Evolutionary conservation across 2,888 invertebrate genomes (phyloP), one percentile per base, ranked within the genome.

Genomic region (Drosophila setosimentum): DNA sequence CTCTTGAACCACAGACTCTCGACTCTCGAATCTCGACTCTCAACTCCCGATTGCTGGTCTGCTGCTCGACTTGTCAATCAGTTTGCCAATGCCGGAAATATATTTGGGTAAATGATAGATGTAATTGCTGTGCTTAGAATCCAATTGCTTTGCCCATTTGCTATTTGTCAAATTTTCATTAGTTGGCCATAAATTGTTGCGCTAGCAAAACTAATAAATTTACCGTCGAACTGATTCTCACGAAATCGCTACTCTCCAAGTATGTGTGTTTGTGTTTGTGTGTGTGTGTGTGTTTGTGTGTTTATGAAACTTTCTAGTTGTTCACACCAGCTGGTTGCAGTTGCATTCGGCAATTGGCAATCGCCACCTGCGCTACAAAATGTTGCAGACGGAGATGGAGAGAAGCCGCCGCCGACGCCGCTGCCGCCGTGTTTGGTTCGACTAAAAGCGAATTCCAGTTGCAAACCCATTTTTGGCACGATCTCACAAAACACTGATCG

Each of bases 401-500:
- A 58, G 72, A 35, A 61, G 64, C 29, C 29, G 35, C 29, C 42
- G 49, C 57, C 33, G 69, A 42, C 55, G 69, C 61, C 55, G 58
- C 37, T 61, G 61, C n/a, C n/a, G 57, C 64, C 59, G 57, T 50
- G 48, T 76, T 69, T 73, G 76, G 74, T 80, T 79, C 18, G 75
- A 53, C 90, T 87, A 87, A 87, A 87, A 90, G 90, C 87, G 87
- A 87, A 87, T 87, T 87, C 87, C 87, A 87, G 87, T 90, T 90
- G 90, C 90, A 87, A 87, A 86, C 90, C 85, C 87, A 87, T 87
- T 87, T 87, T 87, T 88, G 87, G 87, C 89, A 86, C 89, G 87
- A 89, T 88, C 45, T 45, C 55, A 8, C 89, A 68, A 73, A 68
- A 53, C 68, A 55, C 70, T 75, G 76, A 75, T 79, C 78, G 70